Evolutionary conservation across 2,797 vertebrate genomes (phyloP).

Genomic region (Siniperca scherzeri): DNA sequence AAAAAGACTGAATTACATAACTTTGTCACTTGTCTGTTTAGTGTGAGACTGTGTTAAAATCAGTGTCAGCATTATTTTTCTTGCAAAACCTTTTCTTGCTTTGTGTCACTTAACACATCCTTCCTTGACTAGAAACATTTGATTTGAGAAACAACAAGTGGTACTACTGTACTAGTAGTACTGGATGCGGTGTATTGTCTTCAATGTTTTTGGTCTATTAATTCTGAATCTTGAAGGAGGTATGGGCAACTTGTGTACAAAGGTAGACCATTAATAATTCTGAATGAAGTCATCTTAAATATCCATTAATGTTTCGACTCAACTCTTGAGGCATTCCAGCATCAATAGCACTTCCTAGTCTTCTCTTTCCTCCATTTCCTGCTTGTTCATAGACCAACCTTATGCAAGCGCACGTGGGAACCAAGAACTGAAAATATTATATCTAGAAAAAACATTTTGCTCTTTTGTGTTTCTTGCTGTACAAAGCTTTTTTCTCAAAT

Average conservation of each 20-base stretch:
- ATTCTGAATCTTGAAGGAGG: slow-evolving; percentile 47
- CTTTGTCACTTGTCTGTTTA: not conserved
- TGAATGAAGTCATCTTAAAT: slow-evolving; percentile 65
- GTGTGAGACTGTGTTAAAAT: slow-evolving; percentile 2
- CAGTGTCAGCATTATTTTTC: not conserved
- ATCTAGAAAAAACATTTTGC: slow-evolving; percentile 37
- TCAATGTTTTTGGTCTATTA: slow-evolving; percentile 14
- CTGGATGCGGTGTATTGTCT: not conserved
- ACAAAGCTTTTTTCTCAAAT: slow-evolving; percentile 19
- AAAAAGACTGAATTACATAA: slow-evolving; percentile 29
- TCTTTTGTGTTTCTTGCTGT: slow-evolving; percentile 32
- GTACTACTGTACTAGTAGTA: not conserved
- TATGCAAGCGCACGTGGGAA: slow-evolving; percentile 33
- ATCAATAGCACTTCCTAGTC: slow-evolving; percentile 53
- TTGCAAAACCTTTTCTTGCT: not conserved
- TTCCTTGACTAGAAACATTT: not conserved
- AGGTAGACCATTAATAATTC: slow-evolving; percentile 71
- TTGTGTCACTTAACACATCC: not conserved
- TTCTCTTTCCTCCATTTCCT: slow-evolving; percentile 50
- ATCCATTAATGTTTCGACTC: slow-evolving; percentile 69
- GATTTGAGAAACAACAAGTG: slow-evolving; percentile 4
- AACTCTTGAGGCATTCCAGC: slow-evolving; percentile 54
- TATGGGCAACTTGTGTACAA: slow-evolving; percentile 53
- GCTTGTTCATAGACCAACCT: slow-evolving; percentile 37
- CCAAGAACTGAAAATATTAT: slow-evolving; percentile 39